Conservation (phyloP, 2,113 vertebrate genomes). For the Cyanoderma ruficeps region DNA sequence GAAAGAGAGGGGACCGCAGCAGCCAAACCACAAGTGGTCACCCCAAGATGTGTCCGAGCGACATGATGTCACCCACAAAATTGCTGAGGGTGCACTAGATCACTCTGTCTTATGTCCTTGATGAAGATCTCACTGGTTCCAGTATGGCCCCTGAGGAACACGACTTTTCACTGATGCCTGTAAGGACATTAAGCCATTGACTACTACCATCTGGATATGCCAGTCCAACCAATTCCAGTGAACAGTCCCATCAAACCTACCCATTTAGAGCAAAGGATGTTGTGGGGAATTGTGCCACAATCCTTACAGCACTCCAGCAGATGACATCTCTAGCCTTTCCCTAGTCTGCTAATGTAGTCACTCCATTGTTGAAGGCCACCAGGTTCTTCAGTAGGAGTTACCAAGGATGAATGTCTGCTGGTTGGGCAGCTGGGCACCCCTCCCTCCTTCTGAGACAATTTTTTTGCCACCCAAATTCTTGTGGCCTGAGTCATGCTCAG, state of each 20-base stretch:
- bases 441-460: background rate
- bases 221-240: background rate
- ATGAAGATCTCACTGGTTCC: background rate
- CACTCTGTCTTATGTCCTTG: background rate
- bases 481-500: background rate
- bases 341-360: background rate
- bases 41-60: no score
- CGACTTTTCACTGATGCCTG: background rate
- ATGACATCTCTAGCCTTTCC: background rate
- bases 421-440: background rate
- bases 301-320: background rate
- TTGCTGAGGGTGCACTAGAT: background rate
- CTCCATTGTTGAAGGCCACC: background rate
- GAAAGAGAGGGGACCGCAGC: no score
- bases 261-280: background rate
- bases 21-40: no score
- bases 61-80: no score
- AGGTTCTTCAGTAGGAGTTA: background rate
- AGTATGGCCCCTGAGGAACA: background rate
- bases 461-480: background rate
- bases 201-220: background rate
- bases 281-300: background rate
- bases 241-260: background rate
- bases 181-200: background rate
- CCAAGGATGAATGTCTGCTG: background rate